A percentile compares a stretch with the other conserved stretches of the same genome.
Conservation (phyloP, 2,797 vertebrate genomes). For the Trachops cirrhosus region DNA sequence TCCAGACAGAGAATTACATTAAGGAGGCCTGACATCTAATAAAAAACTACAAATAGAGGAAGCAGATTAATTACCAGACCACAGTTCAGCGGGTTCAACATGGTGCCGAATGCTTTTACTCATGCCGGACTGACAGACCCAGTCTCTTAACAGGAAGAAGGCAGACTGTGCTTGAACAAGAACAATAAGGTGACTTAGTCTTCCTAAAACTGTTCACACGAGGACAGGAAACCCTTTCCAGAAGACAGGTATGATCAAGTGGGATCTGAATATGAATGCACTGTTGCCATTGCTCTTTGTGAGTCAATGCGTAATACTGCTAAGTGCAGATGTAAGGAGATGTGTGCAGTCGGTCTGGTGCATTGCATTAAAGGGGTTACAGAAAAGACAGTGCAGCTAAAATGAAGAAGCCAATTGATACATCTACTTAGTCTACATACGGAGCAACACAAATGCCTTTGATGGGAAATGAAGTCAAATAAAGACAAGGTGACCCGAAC, state of each 20-base stretch:
- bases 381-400: background rate
- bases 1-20: background rate
- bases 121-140: background rate
- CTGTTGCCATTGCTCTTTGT: background rate
- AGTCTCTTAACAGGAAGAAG: background rate
- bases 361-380: background rate
- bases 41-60: slow-evolving; percentile 5
- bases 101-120: background rate
- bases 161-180: background rate
- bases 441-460: background rate
- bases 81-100: background rate
- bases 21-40: slow-evolving; percentile 26
- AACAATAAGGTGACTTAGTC: background rate
- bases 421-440: background rate
- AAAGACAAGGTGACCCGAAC: background rate
- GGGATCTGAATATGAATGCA: background rate
- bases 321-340: background rate
- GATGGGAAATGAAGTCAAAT: background rate
- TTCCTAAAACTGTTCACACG: background rate
- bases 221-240: background rate
- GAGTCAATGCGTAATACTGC: background rate
- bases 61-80: slow-evolving; percentile 15
- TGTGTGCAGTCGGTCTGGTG: background rate
- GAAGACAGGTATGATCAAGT: background rate
- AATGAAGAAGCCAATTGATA: background rate